Evolutionary conservation across 2,113 vertebrate genomes (phyloP), one percentile per base, ranked within the genome.

Genomic region (Tragelaphus imberbis): DNA sequence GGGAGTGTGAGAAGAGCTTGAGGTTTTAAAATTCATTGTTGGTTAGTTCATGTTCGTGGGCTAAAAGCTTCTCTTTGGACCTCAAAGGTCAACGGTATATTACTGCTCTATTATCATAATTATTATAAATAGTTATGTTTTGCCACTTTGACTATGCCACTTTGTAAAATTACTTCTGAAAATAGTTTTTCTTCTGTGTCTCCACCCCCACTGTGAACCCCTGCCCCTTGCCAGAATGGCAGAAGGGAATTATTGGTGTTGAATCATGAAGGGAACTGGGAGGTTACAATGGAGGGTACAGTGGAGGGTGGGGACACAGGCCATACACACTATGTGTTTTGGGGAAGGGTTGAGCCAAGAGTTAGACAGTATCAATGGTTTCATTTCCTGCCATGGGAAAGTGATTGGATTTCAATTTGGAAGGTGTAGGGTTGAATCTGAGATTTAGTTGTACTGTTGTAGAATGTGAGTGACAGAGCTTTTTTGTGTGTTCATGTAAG

Each of bases 141-240:
- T 80, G 84, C 96, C 84, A 91, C 88, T 97, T 90, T 84, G 65
- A 94, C 85, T 28, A 21, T 82, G 88, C 47, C 90, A 94, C 90
- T 97, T 97, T 75, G 94, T 91, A 91, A 98, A 94, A 97, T 98
- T 97, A 94, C 84, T 97, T 98, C 88, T 84, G 94, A 94, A 97
- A 97, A 97, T 56, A 97, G 80, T 96, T 97, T 96, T 97, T 96
- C 81, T 94, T 95, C 27, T 25, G 82, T 63, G 61, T 59, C 25
- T 49, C 96, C n/a, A 71, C 10, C 61, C 27, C 21, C 12, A 36
- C 80, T 0, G 5, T 53, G 33, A n/a, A 21, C 51, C 80, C 6
- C 30, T 25, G 19, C 55, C 75, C 71, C 58, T 81, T 80, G 21
- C 56, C 36, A 71, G 88, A 96, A 47, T 86, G 63, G 88, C 7